Base-by-base conservation (phyloP, 2,888 invertebrate species). In the Drosophila koepferae region DNA sequence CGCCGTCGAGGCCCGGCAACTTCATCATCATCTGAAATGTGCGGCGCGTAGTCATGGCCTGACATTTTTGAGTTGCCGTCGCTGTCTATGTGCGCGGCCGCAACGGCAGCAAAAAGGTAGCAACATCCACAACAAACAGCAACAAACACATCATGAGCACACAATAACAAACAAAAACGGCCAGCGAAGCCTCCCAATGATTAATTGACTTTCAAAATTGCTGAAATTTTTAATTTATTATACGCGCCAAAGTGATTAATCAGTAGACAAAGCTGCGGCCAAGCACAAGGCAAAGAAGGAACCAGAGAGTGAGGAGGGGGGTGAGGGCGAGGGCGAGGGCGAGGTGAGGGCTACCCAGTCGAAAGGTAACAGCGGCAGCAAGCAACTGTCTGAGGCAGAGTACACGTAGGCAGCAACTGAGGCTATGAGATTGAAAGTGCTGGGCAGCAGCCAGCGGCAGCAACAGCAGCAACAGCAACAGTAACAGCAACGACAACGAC, bases 171-270 rank as follows among this genome's bases (percentile, higher is more conserved):
- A 82, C 74, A 82, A 68, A 82, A 68, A 64, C 51, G 43, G 46
- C 60, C 63, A 68, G 64, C 76, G 71, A 82, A 78, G 89, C 86
- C 84, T 86, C 90, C 80, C 87, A 87, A 90, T 92, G 92, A 92
- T 92, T 92, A 92, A 92, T 92, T 92, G 92, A 92, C 91, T 92
- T 91, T 92, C 93, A 92, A 92, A 92, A 92, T 92, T 91, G 92
- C 90, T 92, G 92, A 92, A 92, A 91, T 92, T 92, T 92, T 92
- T 92, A 92, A 92, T 92, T 92, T 92, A 92, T 92, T 92, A 92
- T 92, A 89, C 91, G 86, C 90, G 86, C 86, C 86, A 83, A 86
- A 90, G 91, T 91, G 91, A 92, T 91, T 92, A 92, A 92, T 92
- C 92, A 91, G 86, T 86, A 88, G 89, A 73, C 74, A 78, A 80